Evolutionary conservation across 2,888 invertebrate species (phyloP).

Genomic region (Andrena fulva): DNA sequence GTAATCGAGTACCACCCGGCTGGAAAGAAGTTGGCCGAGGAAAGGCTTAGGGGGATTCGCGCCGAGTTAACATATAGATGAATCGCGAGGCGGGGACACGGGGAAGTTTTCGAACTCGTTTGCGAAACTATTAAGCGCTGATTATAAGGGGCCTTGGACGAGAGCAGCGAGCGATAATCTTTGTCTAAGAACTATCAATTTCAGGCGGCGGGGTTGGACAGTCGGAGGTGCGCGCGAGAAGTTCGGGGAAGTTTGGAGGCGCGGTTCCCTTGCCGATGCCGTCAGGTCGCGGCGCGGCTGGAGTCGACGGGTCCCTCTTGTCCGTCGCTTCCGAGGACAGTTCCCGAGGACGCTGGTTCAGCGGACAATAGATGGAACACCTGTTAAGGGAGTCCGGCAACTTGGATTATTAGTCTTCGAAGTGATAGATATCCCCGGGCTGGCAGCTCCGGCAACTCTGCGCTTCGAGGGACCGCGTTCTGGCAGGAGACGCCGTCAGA

Average conservation of each 20-base stretch:
- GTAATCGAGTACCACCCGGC: neutral
- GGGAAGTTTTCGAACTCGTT: slow-evolving; percentile 46
- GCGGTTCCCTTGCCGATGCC: neutral
- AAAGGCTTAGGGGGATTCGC: slow-evolving; percentile 3
- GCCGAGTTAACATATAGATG: neutral
- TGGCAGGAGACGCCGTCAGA: neutral
- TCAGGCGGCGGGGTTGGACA: neutral
- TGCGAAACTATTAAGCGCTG: slow-evolving; percentile 22
- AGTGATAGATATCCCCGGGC: neutral
- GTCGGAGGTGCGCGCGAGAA: neutral
- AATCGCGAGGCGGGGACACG: neutral
- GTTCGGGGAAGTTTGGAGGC: neutral
- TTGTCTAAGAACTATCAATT: slow-evolving; percentile 5
- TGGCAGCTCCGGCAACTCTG: slow-evolving; percentile 11
- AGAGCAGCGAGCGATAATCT: neutral
- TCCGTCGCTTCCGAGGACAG: neutral
- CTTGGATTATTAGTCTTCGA: neutral
- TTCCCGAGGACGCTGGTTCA: neutral
- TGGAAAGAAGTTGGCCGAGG: neutral
- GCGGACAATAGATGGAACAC: slow-evolving; percentile 16
- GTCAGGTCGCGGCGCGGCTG: neutral
- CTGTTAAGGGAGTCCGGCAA: slow-evolving; percentile 4
- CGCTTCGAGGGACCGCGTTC: slow-evolving; percentile 28
- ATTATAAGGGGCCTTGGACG: neutral
- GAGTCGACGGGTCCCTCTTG: slow-evolving; percentile 14